A percentile compares a stretch with the other conserved stretches of the same genome.
These are phyloP conservation scores for Netelia melanura DNA, from an alignment of 2,888 invertebrate genomes.

Conservation along the genomic window DNA sequence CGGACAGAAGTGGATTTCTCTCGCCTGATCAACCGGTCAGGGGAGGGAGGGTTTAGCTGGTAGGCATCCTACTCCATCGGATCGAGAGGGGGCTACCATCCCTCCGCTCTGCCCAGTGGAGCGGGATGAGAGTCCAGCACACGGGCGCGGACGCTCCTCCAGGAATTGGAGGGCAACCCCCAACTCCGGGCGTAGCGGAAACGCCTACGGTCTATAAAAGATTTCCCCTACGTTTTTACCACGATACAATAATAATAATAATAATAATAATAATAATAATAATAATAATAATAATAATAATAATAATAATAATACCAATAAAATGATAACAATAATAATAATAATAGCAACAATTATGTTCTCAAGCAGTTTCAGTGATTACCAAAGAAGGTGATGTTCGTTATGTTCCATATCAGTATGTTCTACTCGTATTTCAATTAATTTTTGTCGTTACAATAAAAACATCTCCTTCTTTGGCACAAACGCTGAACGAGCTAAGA, in stretches of 20 bases:
- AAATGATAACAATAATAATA: constrained; percentile 1
- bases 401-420: background rate
- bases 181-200: constrained; percentile 43
- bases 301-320: background rate
- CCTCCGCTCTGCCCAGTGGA: constrained; percentile 33
- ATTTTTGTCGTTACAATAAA: constrained; percentile 16
- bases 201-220: constrained; percentile 47
- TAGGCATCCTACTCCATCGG: constrained; percentile 10
- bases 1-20: too few relatives aligned
- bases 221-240: background rate
- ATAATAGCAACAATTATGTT: background rate
- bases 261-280: too few relatives aligned
- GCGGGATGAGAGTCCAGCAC: constrained; percentile 48
- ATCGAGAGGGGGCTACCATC: background rate
- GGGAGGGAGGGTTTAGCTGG: constrained; percentile 37
- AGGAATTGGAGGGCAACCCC: constrained; percentile 41
- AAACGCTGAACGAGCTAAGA: constrained; percentile 35
- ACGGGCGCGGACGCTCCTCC: constrained; percentile 43
- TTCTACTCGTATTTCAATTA: background rate
- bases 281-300: too few relatives aligned
- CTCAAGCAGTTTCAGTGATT: constrained; percentile 17
- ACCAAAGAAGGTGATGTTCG: constrained; percentile 44
- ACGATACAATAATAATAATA: too few relatives aligned
- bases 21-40: too few relatives aligned
- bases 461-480: constrained; percentile 16